phyloP scores from a whole-genome alignment of 2,113 vertebrate species.

The Helogale parvula region DNA sequence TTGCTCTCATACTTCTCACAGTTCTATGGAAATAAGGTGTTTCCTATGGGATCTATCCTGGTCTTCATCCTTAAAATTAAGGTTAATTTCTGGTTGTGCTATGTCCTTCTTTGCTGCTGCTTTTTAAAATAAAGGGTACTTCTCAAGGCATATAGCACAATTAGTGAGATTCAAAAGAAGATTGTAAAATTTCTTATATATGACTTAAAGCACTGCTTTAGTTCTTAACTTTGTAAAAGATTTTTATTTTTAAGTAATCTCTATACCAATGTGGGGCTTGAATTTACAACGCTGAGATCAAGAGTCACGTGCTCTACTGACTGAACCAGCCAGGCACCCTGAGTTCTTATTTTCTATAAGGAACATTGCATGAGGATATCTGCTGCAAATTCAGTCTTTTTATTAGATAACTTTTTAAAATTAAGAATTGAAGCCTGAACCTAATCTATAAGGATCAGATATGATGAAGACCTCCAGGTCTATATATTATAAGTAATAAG shows the following conservation, averaged over 20 bases:
- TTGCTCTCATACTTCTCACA: background rate
- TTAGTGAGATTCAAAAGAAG: background rate
- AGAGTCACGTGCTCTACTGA: too few relatives aligned
- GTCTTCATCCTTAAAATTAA: slow-evolving; percentile 2
- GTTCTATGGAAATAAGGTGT: slow-evolving; percentile 11
- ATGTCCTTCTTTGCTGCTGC: background rate
- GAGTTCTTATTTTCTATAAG: slow-evolving; percentile 7
- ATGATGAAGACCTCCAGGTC: background rate
- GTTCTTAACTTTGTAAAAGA: background rate
- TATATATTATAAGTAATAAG: background rate
- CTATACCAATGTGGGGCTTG: too few relatives aligned
- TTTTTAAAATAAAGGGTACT: background rate
- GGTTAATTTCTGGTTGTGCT: background rate
- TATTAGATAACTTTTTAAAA: slow-evolving; percentile 4
- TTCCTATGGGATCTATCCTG: background rate
- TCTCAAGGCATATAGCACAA: background rate
- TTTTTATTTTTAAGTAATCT: too few relatives aligned
- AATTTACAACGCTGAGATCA: too few relatives aligned
- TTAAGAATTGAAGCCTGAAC: slow-evolving; percentile 15
- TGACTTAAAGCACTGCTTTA: background rate
- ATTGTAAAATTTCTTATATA: background rate
- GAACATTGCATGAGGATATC: background rate
- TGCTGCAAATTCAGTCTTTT: slow-evolving; percentile 1
- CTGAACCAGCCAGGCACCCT: too few relatives aligned
- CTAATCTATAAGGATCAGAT: background rate